Evolutionary conservation across 1,140 invertebrate genomes (phyloP), one percentile per base, ranked within the genome.

Genomic region (Phocides pigmalion): DNA sequence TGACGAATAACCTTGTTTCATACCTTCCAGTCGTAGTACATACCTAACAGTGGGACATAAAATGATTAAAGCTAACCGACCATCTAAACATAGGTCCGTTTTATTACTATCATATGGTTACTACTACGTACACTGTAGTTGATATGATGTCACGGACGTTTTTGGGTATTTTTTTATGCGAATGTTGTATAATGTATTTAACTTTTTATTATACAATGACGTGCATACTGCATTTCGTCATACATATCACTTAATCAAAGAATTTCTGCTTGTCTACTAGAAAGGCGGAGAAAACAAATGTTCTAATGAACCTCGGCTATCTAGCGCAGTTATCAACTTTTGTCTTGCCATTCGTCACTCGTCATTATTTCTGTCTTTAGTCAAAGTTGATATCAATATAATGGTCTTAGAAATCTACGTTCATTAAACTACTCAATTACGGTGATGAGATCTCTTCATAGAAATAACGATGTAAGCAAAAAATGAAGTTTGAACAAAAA

Each of bases 311-410:
- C 32, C 32, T 11, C 16, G 35, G 32, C 28, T 53, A 53, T 53
- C 49, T 53, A 53, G 11, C 32, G 16, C 35, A 53, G 28, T 53
- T 53, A 37, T 53, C 16, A 8, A 37, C 32, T 53, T 53, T 53
- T 53, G 49, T 53, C 28, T 37, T 5, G 4, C 22, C 16, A 37
- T 53, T 53, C 49, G 28, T 37, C 16, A 20, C 12, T 37, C 32
- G 11, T 53, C 32, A 53, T 53, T 53, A 53, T 53, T 35, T 51
- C 15, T 53, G 50, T 37, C 16, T 53, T 28, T 56, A 56, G n/a
- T 42, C 14, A 58, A 15, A 15, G 20, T 22, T 41, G 53, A 44
- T 56, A 56, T 56, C 53, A 56, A 25, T 42, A 41, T 54, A 44
- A 42, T 56, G 14, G 16, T 37, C 16, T 2, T 19, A 51, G 49